Evolutionary conservation across 1,140 invertebrate genomes (phyloP), one percentile per base, ranked within the genome.

Genomic region (Myzus persicae): DNA sequence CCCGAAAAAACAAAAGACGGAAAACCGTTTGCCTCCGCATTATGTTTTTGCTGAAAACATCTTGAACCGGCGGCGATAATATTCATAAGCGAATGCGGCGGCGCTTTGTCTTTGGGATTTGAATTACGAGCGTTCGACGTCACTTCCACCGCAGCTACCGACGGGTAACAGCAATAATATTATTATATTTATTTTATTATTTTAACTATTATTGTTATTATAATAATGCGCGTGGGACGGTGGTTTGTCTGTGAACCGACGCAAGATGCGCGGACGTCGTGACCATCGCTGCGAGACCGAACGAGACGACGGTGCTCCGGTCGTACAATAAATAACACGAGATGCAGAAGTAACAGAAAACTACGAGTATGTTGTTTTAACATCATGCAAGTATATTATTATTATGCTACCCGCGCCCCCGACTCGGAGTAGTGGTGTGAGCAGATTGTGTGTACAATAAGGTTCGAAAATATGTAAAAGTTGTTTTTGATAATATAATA

Each of bases 1-100:
- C 26, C 31, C 59, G 42, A 26, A 14, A 91, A 91, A 91, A 91
- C 90, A 91, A 91, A 76, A 91, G 90, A 48, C 6, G 44, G 59
- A 54, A 90, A 90, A 67, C 59, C 46, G 51, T 67, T 40, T 42
- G 14, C n/a, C 31, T 31, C 8, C 31, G 90, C 59, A 44, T 90
- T 90, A 40, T 90, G 51, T 90, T 67, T 59, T 38, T 54, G 44
- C 36, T 38, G 36, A 81, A 91, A 91, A 91, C 90, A 91, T 91
- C 90, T 91, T 91, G 90, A 91, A 91, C 59, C 59, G 18, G n/a
- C 59, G 18, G n/a, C 67, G 90, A 91, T 67, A 91, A 91, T 91
- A 91, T 91, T 91, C 67, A 46, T 91, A 91, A 81, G 42, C 31
- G 38, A 91, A 3, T 24, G 59, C 40, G 24, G 84, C n/a, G 18